These are phyloP conservation scores for Ditula angustiorana DNA, from an alignment of 2,888 invertebrate genomes.

Conservation along the genomic window DNA sequence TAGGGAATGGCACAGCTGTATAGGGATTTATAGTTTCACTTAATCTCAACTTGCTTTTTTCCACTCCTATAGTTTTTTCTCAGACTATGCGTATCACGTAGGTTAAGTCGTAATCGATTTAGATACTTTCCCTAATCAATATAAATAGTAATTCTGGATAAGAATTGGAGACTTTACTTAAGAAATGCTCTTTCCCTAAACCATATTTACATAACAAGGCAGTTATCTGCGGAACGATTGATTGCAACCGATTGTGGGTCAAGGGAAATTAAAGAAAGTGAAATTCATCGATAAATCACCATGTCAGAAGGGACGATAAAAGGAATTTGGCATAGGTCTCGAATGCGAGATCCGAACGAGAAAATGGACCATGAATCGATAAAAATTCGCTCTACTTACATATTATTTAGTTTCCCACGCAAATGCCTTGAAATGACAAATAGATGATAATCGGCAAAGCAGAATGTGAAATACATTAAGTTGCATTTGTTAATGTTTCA, in stretches of 20 bases:
- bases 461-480: slow-evolving; percentile 23
- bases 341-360: slow-evolving; percentile 56
- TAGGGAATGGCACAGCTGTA: too few species aligned
- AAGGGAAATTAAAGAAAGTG: slow-evolving; percentile 40
- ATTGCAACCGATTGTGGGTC: slow-evolving; percentile 35
- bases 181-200: slow-evolving; percentile 18
- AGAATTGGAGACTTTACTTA: not conserved
- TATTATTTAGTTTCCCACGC: slow-evolving; percentile 46
- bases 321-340: slow-evolving; percentile 66
- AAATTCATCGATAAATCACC: slow-evolving; percentile 50
- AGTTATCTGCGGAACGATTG: slow-evolving; percentile 34
- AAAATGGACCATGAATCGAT: slow-evolving; percentile 71
- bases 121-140: too few species aligned
- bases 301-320: slow-evolving; percentile 50
- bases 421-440: not conserved
- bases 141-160: not conserved
- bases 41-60: too few species aligned
- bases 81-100: too few species aligned
- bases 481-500: slow-evolving; percentile 17
- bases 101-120: too few species aligned
- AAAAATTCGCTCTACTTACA: slow-evolving; percentile 69
- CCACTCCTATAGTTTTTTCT: too few species aligned
- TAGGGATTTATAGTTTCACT: too few species aligned
- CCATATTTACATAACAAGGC: slow-evolving; percentile 28
- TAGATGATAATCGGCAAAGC: not conserved